Percentiles rank a stretch among this genome's conserved stretches.
Conservation (phyloP, 2,888 invertebrate species). For the Oxytorus armatus region DNA sequence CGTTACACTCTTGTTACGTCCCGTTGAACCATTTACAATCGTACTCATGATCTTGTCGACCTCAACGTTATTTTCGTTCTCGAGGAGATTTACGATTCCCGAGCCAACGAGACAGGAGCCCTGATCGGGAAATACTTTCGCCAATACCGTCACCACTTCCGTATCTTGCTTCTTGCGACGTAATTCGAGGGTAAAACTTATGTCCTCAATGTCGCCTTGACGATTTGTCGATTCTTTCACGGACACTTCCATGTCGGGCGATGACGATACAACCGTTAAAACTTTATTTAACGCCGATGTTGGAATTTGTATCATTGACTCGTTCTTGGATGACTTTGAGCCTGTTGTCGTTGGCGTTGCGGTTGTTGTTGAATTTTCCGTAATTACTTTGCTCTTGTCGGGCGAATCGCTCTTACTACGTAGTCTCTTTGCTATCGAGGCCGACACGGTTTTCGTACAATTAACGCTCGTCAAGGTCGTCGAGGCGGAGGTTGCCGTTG, state of each 20-base stretch:
- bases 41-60: constrained; percentile 80
- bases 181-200: constrained; percentile 82
- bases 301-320: constrained; percentile 80
- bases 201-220: constrained; percentile 79
- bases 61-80: constrained; percentile 79
- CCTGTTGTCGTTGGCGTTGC: constrained; percentile 30
- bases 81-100: constrained; percentile 78
- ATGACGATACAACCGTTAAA: constrained; percentile 79
- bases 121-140: constrained; percentile 82
- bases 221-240: constrained; percentile 81
- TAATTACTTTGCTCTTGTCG: constrained; percentile 64
- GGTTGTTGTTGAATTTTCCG: constrained; percentile 59
- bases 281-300: constrained; percentile 82
- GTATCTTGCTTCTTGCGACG: constrained; percentile 78
- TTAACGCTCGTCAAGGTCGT: constrained; percentile 18
- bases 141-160: constrained; percentile 75
- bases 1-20: constrained; percentile 67
- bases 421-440: constrained; percentile 78
- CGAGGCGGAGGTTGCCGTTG: constrained; percentile 39
- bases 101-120: constrained; percentile 82
- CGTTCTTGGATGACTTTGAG: constrained; percentile 50
- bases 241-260: constrained; percentile 80
- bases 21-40: constrained; percentile 74
- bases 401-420: constrained; percentile 75
- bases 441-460: constrained; percentile 54